Base-by-base conservation (phyloP, 2,797 vertebrate genomes). In the Octomys mimax region DNA sequence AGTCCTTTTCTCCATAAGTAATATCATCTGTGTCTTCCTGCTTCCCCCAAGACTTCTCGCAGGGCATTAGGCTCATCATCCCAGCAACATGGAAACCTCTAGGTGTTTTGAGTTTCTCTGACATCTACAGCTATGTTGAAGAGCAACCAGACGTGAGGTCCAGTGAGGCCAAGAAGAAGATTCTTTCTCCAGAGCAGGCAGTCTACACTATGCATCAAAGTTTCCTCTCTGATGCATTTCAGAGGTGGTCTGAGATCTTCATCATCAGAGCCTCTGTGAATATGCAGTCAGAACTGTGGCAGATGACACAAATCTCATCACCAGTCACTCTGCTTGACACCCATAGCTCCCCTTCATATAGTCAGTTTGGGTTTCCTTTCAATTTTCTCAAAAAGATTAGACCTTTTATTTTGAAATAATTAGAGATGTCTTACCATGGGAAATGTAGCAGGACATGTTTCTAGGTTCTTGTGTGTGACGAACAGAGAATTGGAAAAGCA, bases 121-220 rank as follows among this genome's bases (percentile, higher is more conserved):
- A 81, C 82, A 59, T 36, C 66, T 83, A 9, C 2, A 18, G 24
- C 54, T n/a, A 33, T 80, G 80, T n/a, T 46, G 31, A 77, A 87
- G 49, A 84, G 46, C 70, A 11, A 42, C 18, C 1, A 78, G 68
- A 7, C 8, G 0, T 39, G 71, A 19, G 54, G 13, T 61, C 80
- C 71, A 33, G 28, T 26, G 61, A 54, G 13, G 77, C 24, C 8
- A 18, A 26, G 46, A 21, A 66, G 86, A 46, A 91, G 82, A 64
- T 16, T 57, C 54, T 57, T 59, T 77, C 77, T 75, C 18, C 33
- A 19, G 71, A 86, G 77, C 77, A 73, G 83, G 71, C 59, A 57
- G 39, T 52, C 33, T 36, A 3, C 10, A 16, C 24, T 0, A 0
- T 0, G 0, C 26, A 71, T 66, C 54, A 21, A 24, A 49, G 78